phyloP scores from a whole-genome alignment of 2,888 invertebrate species.

The Scaptomyza parva region DNA sequence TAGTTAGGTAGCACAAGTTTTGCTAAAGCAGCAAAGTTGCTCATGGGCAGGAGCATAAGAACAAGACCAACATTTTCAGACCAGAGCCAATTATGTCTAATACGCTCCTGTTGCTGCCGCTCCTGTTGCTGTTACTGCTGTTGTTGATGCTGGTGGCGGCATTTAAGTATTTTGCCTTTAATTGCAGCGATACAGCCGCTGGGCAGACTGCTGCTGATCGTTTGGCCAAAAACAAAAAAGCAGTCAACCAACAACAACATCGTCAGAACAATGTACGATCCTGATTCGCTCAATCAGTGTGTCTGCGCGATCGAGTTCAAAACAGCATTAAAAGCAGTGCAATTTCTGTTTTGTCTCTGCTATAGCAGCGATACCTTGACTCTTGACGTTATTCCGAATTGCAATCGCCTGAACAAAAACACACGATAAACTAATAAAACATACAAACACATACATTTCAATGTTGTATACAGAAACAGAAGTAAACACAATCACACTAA shows the following conservation, averaged over 20 bases:
- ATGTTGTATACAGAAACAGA: slow-evolving; percentile 13
- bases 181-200: slow-evolving; percentile 44
- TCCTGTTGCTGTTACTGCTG: slow-evolving; percentile 1
- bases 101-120: slow-evolving; percentile 18
- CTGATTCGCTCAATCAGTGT: slow-evolving; percentile 28
- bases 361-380: slow-evolving; percentile 68
- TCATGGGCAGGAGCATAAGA: slow-evolving; percentile 8
- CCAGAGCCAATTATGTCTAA: slow-evolving; percentile 67
- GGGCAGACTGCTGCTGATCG: slow-evolving; percentile 28
- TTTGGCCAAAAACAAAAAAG: slow-evolving; percentile 35
- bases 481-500: slow-evolving; percentile 12
- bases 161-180: slow-evolving; percentile 39
- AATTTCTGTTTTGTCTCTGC: slow-evolving; percentile 25
- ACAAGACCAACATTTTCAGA: slow-evolving; percentile 19
- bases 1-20: not conserved
- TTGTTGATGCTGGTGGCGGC: slow-evolving; percentile 16
- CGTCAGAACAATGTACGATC: slow-evolving; percentile 40
- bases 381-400: slow-evolving; percentile 71
- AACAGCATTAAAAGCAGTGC: slow-evolving; percentile 17
- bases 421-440: slow-evolving; percentile 23
- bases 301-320: slow-evolving; percentile 44
- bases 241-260: slow-evolving; percentile 16
- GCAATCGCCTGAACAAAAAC: slow-evolving; percentile 46
- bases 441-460: slow-evolving; percentile 15
- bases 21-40: slow-evolving; percentile 18